phyloP scores from a whole-genome alignment of 1,140 invertebrate species.

The Pachypsylla venusta region DNA sequence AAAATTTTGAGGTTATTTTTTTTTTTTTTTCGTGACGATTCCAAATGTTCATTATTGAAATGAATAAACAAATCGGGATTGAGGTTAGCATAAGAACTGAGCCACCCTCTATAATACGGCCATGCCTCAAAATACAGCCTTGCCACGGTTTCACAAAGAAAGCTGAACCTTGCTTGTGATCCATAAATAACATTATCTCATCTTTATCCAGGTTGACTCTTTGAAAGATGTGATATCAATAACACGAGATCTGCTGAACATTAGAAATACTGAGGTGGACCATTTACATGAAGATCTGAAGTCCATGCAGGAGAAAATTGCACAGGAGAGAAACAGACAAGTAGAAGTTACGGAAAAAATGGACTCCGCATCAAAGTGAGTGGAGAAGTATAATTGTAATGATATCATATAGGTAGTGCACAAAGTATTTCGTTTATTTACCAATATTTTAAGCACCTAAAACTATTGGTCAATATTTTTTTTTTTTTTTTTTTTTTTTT shows the following conservation, averaged over 20 bases:
- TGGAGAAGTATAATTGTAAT: too few species aligned
- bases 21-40: too few species aligned
- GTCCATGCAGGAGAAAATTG: conserved; percentile 49
- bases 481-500: background rate
- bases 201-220: conserved; percentile 33
- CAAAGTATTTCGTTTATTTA: background rate
- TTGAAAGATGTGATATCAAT: conserved; percentile 60
- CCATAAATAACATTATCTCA: too few species aligned
- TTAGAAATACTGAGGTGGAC: conserved; percentile 57
- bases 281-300: conserved; percentile 53
- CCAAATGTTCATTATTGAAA: too few species aligned
- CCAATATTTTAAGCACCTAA: background rate
- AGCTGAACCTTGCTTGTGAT: too few species aligned
- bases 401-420: background rate
- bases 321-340: conserved; percentile 49
- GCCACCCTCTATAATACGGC: too few species aligned
- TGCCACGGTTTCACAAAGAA: too few species aligned
- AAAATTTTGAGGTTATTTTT: too few species aligned
- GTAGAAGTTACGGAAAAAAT: conserved; percentile 48
- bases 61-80: too few species aligned
- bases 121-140: too few species aligned
- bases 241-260: conserved; percentile 57
- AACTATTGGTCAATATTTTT: background rate
- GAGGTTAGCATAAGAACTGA: too few species aligned
- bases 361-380: conserved; percentile 38